Evolutionary conservation across 1,140 invertebrate genomes (phyloP).

Genomic region (Leptinotarsa texana): DNA sequence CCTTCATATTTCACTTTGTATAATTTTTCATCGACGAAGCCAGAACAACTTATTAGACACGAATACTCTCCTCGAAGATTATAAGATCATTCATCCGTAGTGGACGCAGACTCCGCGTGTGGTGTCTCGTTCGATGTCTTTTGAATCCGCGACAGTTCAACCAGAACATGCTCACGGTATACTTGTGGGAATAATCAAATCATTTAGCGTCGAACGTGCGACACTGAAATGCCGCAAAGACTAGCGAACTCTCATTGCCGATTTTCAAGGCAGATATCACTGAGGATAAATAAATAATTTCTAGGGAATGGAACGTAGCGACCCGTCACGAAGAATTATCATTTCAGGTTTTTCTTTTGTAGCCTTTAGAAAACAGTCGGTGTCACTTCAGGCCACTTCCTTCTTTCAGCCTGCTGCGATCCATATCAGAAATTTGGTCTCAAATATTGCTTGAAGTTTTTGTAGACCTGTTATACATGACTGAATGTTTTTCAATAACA

Average conservation of each 20-base stretch:
- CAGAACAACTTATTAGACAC: neutral
- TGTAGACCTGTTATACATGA: no score
- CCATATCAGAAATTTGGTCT: no score
- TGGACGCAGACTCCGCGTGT: neutral
- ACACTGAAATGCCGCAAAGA: conserved; percentile 7
- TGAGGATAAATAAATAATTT: neutral
- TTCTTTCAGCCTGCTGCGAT: neutral
- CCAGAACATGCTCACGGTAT: conserved; percentile 29
- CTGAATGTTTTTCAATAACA: no score
- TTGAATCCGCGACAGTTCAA: conserved; percentile 20
- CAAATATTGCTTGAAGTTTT: no score
- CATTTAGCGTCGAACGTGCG: conserved; percentile 29
- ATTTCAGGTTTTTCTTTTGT: neutral
- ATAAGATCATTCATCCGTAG: conserved; percentile 5
- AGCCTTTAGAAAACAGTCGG: neutral
- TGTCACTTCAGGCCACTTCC: neutral
- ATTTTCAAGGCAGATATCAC: conserved; percentile 14
- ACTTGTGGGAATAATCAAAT: conserved; percentile 32
- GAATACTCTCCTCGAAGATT: neutral
- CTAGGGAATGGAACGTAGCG: conserved; percentile 1
- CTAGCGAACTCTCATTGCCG: conserved; percentile 13
- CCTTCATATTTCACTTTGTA: no score
- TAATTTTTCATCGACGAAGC: neutral
- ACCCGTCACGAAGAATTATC: conserved; percentile 8
- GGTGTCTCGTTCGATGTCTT: conserved; percentile 13